Base-by-base conservation (phyloP, 2,888 invertebrate genomes). In the Philaethria dido region DNA sequence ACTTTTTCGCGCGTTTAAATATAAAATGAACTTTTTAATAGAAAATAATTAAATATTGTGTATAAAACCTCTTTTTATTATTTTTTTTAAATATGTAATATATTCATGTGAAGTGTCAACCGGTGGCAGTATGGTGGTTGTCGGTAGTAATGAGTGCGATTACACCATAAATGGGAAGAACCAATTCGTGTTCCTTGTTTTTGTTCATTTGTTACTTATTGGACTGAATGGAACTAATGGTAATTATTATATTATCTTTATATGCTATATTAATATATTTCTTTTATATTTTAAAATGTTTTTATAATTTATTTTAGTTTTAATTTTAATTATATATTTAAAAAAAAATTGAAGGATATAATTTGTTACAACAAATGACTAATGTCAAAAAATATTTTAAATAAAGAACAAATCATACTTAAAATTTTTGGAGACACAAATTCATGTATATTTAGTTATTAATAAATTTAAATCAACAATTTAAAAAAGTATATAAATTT, bases 191-290 rank as follows among this genome's bases (percentile, higher is more conserved):
- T 88, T 85, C 85, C 85, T 92, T 75, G 87, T 92, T 81, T 86
- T 92, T 82, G 92, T 92, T 86, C 92, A 92, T 88, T 87, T 92
- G 78, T 85, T 92, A 77, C 87, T 92, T 77, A 89, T 92, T 85
- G 90, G 92, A 88, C 87, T 92, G 81, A 90, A 92, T 82, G 92
- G 92, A 76, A 92, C 92, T 72, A 92, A 92, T 89, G 92, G 92
- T 92, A 87, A 88, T 75, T 85, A 80, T 81, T 5, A 57, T 47
- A 25, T 25, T 57, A 22, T 39, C 22, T 20, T 42, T 42, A 9
- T n/a, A n/a, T 44, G 9, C 22, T 29, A 9, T 25, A n/a, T n/a
- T n/a, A n/a, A n/a, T 59, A 6, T 45, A 29, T 39, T 8, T 13
- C 2, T 13, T 39, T 13, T 39, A 13, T 13, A 39, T 13, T 11